Base-by-base conservation (phyloP, 1,140 invertebrate genomes). In the Zaprionus inermis region DNA sequence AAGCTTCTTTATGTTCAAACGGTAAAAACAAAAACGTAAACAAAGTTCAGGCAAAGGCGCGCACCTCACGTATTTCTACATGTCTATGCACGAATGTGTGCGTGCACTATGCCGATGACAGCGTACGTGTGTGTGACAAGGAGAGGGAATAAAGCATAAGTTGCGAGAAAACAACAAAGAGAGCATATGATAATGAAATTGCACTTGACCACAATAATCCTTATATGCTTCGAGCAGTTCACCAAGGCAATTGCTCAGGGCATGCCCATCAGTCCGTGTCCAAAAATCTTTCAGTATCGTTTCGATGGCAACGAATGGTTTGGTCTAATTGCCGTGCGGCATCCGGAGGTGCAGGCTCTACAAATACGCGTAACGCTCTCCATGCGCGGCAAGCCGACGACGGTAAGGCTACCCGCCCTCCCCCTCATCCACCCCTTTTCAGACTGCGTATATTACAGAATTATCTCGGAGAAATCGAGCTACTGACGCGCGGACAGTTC, bases 301-400 rank as follows among this genome's bases (percentile, higher is more conserved):
- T 92, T 86, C 59, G 91, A 92, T 63, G 91, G 91, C 5, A 56
- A 56, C 20, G 86, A 92, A 54, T 92, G 91, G 91, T 92, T 89
- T 55, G 91, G 91, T 7, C 16, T 92, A 38, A 75, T 91, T 36
- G 82, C 89, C 18, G 71, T 92, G 6, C 68, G 85, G 41, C 90
- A 88, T 81, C 72, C 74, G 3, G 81, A 89, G 22, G 54, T 75
- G 20, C 83, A 86, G 28, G 76, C 77, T 1, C 63, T 92, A 9
- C 90, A 92, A 36, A 63, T 92, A 5, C 83, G 84, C 7, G 83
- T 92, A 0, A 89, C 79, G 7, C 81, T 92, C n/a, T 91, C 91
- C 7, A 89, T 92, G 90, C 79, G 89, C 0, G 91, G 91, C 16
- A 92, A 92, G 52, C 91, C 85, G 4, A 90, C 89, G 1, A 92